Evolutionary conservation across 2,888 invertebrate species (phyloP).

Genomic region (Cancer borealis): DNA sequence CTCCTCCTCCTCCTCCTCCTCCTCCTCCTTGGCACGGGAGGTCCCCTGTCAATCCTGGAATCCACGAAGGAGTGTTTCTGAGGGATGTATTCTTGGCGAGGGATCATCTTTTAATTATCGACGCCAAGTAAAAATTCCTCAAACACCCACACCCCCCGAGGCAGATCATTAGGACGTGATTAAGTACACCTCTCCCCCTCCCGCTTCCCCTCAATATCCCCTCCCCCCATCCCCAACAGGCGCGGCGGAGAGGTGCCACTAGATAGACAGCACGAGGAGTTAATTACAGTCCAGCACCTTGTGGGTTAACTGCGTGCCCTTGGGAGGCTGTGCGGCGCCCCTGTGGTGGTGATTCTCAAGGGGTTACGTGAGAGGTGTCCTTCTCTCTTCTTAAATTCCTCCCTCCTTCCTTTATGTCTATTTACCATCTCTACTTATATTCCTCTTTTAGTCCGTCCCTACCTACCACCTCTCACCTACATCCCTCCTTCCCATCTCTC

Average conservation of each 20-base stretch:
- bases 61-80: constrained; percentile 34
- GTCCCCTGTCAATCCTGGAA: background rate
- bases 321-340: background rate
- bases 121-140: constrained; percentile 15
- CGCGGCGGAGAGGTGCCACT: background rate
- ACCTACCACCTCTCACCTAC: background rate
- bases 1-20: background rate
- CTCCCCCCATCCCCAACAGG: background rate
- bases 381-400: background rate
- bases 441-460: background rate
- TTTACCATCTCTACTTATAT: background rate
- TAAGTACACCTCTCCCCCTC: background rate
- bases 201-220: background rate
- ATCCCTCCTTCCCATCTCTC: background rate
- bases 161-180: constrained; percentile 24
- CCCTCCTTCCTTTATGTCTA: background rate
- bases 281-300: background rate
- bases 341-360: background rate
- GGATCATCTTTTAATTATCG: constrained; percentile 33
- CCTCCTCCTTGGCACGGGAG: background rate
- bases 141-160: background rate
- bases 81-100: constrained; percentile 10
- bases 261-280: background rate
- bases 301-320: background rate
- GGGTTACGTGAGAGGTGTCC: background rate